Conservation (phyloP, 2,888 invertebrate species). For the Acanthosepion esculentum region DNA sequence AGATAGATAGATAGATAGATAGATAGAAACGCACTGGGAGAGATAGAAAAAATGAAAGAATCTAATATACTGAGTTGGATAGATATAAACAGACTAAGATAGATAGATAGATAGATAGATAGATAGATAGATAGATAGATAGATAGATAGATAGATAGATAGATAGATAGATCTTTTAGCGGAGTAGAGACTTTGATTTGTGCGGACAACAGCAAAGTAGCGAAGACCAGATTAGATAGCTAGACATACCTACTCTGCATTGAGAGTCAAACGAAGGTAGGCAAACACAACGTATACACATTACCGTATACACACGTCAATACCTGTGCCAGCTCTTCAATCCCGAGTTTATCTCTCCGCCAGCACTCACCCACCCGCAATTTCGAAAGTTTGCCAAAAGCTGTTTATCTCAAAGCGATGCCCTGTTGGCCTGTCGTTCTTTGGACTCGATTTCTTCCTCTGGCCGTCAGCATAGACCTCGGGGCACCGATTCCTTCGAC, state of each 20-base stretch:
- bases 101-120: background rate
- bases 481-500: background rate
- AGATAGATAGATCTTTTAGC: background rate
- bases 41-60: too few relatives aligned
- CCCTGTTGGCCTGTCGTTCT: background rate
- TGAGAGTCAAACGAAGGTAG: background rate
- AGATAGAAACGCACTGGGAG: background rate
- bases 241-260: background rate
- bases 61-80: too few relatives aligned
- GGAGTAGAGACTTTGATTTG: too few relatives aligned
- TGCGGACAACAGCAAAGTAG: background rate
- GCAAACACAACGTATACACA: background rate
- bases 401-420: background rate
- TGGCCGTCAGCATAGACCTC: background rate
- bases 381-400: constrained; percentile 11
- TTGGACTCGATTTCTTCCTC: background rate
- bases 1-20: background rate
- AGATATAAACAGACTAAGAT: background rate
- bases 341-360: background rate
- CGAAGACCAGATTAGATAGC: background rate
- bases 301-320: background rate
- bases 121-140: background rate
- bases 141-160: background rate
- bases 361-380: background rate
- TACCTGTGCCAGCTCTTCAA: background rate